Conservation (phyloP, 2,113 vertebrate genomes). For the Globicephala melas region DNA sequence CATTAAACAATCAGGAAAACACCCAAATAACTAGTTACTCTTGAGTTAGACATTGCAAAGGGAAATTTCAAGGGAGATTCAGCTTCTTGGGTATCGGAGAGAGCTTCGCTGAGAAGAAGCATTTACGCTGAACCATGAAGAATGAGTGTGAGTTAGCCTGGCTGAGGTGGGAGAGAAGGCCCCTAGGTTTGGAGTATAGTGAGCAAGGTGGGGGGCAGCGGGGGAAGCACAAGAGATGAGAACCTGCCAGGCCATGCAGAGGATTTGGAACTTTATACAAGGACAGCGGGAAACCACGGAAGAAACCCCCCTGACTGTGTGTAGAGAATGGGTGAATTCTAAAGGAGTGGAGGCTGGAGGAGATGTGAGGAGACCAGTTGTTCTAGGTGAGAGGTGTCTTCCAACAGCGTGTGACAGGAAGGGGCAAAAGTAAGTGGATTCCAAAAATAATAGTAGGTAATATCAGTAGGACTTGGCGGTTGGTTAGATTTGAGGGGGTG, state of each 20-base stretch:
- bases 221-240: neutral
- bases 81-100: neutral
- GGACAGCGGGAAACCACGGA: neutral
- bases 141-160: neutral
- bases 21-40: neutral
- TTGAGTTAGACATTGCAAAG: neutral
- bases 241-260: neutral
- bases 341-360: neutral
- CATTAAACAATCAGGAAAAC: neutral
- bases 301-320: neutral
- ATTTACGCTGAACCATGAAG: neutral
- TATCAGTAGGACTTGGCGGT: neutral
- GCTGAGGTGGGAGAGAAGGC: neutral
- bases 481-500: neutral
- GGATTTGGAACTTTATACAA: neutral
- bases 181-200: neutral
- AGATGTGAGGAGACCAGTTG: neutral
- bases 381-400: neutral
- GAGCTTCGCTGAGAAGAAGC: neutral
- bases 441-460: neutral
- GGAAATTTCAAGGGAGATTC: neutral
- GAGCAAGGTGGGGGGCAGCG: neutral
- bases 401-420: neutral
- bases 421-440: neutral
- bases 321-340: neutral